These are phyloP conservation scores for Gadus macrocephalus DNA, from an alignment of 2,113 vertebrate species.

Conservation along the genomic window DNA sequence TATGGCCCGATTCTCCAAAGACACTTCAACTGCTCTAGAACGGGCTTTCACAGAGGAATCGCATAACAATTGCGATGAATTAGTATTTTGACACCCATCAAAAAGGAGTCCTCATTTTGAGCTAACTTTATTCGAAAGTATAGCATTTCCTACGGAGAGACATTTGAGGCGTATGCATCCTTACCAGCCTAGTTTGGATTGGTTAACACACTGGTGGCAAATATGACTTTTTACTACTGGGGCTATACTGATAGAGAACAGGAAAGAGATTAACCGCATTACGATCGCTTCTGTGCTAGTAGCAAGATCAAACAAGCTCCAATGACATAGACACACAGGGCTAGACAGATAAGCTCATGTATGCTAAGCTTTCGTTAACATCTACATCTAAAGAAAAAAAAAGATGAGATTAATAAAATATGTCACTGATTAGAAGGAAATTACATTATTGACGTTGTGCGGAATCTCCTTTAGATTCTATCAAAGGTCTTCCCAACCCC, in stretches of 20 bases:
- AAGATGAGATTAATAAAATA: neutral
- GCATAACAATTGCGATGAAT: neutral
- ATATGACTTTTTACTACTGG: slow-evolving; percentile 57
- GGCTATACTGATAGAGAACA: slow-evolving; percentile 60
- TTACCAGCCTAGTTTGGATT: neutral
- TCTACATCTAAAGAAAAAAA: neutral
- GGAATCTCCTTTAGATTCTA: slow-evolving; percentile 2
- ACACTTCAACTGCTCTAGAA: slow-evolving; percentile 31
- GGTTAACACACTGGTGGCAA: neutral
- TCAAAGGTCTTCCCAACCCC: neutral
- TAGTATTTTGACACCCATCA: neutral
- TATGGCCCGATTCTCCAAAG: slow-evolving; percentile 50
- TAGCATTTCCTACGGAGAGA: neutral
- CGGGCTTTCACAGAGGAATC: slow-evolving; percentile 14
- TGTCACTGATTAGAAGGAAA: slow-evolving; percentile 1
- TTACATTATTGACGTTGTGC: neutral
- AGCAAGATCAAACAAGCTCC: slow-evolving; percentile 49
- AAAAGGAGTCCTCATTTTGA: neutral
- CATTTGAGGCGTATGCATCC: neutral
- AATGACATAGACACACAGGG: slow-evolving; percentile 25
- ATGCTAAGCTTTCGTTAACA: slow-evolving; percentile 19
- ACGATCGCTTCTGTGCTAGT: slow-evolving; percentile 59
- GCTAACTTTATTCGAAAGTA: neutral
- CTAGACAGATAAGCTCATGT: slow-evolving; percentile 13
- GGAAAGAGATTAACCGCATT: slow-evolving; percentile 63